Evolutionary conservation across 1,140 invertebrate species (phyloP), one percentile per base, ranked within the genome.

Genomic region (Nautilus pompilius): DNA sequence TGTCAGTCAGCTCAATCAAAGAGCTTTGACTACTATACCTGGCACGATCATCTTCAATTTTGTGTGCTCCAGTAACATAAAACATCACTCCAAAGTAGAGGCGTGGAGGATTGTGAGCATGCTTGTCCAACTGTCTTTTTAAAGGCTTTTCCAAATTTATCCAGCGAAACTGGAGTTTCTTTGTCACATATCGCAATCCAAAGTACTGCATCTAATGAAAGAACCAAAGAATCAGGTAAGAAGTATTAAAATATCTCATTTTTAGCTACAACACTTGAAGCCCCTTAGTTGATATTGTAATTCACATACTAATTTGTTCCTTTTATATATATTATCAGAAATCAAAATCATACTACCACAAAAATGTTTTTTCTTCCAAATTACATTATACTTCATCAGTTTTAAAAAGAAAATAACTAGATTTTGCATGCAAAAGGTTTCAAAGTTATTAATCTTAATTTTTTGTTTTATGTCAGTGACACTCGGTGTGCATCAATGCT

Each of bases 71-170:
- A 10, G 88, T 86, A n/a, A 98, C 90, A 84, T 96, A 98, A 80
- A 92, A 96, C 87, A 96, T 95, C 10, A 98, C 90, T 28, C 94
- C 88, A 58, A 98, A 84, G 81, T 92, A 92, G 2, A 98, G 85
- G n/a, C 77, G 66, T 34, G 90, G 88, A 8, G 74, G 71, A 32
- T 73, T 68, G 6, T 64, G 65, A 2, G 67, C 61, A 53, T 79
- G 73, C 80, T 96, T 97, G 77, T 97, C 94, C 49, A 98, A 83
- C 80, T 98, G 95, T 54, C 91, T 89, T 80, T 96, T 97, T 10
- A 98, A 82, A 0, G 95, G 95, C 63, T 91, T 89, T 71, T 95
- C 92, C 71, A 98, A 84, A 73, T 98, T 95, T 2, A 97, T 87
- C 96, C 95, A 98, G 83, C 76, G 74, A 59, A 81, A 77, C 69